Base-by-base conservation (phyloP, 2,113 vertebrate species). In the Rhagologus leucostigma region DNA sequence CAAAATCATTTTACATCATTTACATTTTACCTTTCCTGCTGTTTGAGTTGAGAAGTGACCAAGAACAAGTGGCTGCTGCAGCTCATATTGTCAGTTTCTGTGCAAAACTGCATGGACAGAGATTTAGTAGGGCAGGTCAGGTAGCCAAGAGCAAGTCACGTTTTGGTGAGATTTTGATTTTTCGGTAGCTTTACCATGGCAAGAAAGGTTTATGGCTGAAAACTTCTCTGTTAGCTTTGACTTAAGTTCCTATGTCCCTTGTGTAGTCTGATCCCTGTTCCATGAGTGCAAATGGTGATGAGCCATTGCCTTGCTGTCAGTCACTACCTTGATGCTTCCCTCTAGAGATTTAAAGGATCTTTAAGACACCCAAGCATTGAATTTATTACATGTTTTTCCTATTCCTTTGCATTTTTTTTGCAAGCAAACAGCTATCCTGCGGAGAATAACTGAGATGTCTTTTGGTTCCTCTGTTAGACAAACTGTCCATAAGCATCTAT, bases 301-400 rank as follows among this genome's bases (percentile, higher is more conserved):
- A 68, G 60, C 39, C 1, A 0, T 47, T 65, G 12, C 33, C 41
- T 26, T 50, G 35, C 44, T 76, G 6, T 68, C 49, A 44, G 16
- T 75, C 27, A 18, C 35, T 52, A 17, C 18, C 27, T 49, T 73
- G 17, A 7, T 50, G 11, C 20, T 93, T 69, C 17, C 20, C 10
- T 59, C 9, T 29, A 33, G 41, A 39, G 26, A 68, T 52, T 13
- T 59, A 39, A 84, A 68, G 49, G 30, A 87, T 30, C 12, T 64
- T 71, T 6, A 26, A 21, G 23, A 56, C 6, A 29, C 44, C 15
- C 8, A 19, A 78, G 33, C 10, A 26, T 23, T 55, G 41, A n/a
- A 35, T 57, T 47, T 65, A 6, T 62, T 57, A 33, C 2, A 6
- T 0, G 0, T 27, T 50, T 87, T 77, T 67, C n/a, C 33, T n/a